Evolutionary conservation across 2,888 invertebrate genomes (phyloP).

Genomic region (Cephalotes varians): DNA sequence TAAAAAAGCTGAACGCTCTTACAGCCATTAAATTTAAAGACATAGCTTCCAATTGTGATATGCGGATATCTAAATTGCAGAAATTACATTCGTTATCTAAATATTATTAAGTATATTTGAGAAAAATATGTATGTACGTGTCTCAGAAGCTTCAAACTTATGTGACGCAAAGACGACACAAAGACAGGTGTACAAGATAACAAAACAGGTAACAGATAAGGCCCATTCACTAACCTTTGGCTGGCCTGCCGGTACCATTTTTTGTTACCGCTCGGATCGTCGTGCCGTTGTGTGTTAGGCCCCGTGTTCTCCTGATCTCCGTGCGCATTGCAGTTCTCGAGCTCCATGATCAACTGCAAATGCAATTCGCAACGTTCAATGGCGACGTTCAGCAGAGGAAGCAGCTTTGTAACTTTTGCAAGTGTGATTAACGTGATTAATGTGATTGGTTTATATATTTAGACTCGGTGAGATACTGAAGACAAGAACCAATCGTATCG

Average conservation of each 20-base stretch:
- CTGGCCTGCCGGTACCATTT: conserved; percentile 87
- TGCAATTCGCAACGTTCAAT: background rate
- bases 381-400: too few relatives aligned
- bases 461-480: too few relatives aligned
- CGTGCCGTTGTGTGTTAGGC: conserved; percentile 73
- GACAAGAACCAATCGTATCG: too few relatives aligned
- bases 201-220: background rate
- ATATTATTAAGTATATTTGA: background rate
- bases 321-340: conserved; percentile 79
- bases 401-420: too few relatives aligned
- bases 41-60: background rate
- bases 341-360: conserved; percentile 79
- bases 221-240: conserved; percentile 86
- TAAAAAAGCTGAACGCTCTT: background rate
- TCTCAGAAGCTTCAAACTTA: background rate
- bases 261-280: conserved; percentile 83
- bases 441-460: too few relatives aligned
- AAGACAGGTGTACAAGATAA: background rate
- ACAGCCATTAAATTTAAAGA: background rate
- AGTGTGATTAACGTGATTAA: too few relatives aligned
- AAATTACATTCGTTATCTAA: background rate
- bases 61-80: background rate
- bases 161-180: background rate
- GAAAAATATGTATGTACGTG: background rate
- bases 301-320: conserved; percentile 63